Conservation (phyloP, 2,113 vertebrate species). For the Anseranas semipalmata region DNA sequence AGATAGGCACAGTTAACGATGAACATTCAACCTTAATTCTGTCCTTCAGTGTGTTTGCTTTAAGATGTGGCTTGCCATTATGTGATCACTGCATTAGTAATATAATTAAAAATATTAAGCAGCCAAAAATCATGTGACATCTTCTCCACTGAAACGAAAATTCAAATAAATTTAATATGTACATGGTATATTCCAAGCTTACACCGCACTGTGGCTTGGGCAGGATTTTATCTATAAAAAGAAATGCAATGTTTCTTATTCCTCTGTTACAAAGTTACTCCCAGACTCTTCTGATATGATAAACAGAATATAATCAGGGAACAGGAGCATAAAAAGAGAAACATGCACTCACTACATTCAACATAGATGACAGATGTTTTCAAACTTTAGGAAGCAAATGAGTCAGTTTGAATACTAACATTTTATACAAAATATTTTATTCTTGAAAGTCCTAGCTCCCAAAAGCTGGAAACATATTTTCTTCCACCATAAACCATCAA, state of each 20-base stretch:
- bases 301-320: background rate
- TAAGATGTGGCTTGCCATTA: background rate
- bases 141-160: background rate
- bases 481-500: background rate
- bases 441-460: background rate
- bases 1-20: background rate
- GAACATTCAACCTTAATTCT: background rate
- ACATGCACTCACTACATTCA: background rate
- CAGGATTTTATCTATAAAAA: background rate
- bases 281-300: background rate
- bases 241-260: background rate
- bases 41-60: background rate
- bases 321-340: background rate
- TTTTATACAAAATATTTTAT: background rate
- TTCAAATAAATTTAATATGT: background rate
- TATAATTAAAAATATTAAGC: constrained; percentile 16
- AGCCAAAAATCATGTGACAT: background rate
- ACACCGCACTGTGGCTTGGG: background rate
- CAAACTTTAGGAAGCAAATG: background rate
- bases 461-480: background rate
- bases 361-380: background rate
- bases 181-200: background rate
- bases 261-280: background rate
- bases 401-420: background rate
- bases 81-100: background rate